A percentile compares a stretch with the other conserved stretches of the same genome.
Evolutionary conservation across 2,797 vertebrate genomes (phyloP).

Genomic region (Gallirallus australis): DNA sequence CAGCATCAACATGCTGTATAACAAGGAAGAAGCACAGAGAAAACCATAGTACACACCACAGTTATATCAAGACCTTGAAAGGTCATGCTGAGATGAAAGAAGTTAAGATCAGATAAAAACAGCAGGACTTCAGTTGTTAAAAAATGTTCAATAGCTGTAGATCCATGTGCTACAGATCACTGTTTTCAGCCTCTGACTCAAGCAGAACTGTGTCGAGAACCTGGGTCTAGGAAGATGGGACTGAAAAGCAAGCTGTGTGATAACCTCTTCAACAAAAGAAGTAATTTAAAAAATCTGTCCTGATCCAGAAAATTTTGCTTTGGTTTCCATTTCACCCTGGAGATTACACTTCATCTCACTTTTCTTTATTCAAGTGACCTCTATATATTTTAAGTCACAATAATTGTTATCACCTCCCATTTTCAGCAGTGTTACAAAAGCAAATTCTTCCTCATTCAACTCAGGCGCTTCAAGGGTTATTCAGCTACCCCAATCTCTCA

Average conservation of each 20-base stretch:
- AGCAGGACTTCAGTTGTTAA: neutral
- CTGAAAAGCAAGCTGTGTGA: neutral
- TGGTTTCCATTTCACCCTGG: neutral
- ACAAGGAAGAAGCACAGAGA: neutral
- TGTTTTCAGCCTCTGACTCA: neutral
- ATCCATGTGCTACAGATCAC: neutral
- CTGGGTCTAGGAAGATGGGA: neutral
- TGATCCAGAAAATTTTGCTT: neutral
- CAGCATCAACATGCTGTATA: neutral
- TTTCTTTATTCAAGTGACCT: neutral
- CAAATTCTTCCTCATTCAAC: neutral
- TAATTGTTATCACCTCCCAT: neutral
- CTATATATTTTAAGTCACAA: neutral
- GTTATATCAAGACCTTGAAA: neutral
- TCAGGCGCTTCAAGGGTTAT: neutral
- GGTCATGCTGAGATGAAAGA: slow-evolving; percentile 17
- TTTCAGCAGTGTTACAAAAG: neutral
- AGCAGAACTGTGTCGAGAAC: neutral
- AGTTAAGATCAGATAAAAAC: neutral
- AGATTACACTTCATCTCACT: neutral
- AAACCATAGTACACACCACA: neutral
- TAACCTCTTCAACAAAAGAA: neutral
- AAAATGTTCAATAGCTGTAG: slow-evolving; percentile 5
- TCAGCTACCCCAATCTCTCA: neutral
- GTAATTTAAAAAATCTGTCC: neutral